Evolutionary conservation across 2,888 invertebrate species (phyloP), one percentile per base, ranked within the genome.

Genomic region (Julus scanicus): DNA sequence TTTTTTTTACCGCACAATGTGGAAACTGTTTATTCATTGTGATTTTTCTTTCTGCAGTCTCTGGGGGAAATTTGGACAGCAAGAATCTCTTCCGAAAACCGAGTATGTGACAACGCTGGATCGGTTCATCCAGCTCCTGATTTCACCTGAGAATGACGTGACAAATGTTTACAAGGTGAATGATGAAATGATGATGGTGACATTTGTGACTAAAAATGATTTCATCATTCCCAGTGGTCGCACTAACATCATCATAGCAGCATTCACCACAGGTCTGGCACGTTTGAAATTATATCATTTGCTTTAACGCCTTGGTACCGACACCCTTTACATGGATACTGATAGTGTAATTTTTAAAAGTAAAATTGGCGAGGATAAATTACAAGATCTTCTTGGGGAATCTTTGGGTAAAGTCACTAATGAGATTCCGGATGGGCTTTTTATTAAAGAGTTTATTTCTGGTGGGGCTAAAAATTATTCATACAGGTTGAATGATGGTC

Each of bases 401-500:
- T 91, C 89, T 89, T 87, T 92, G 15, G 91, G 91, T 0, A 91
- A 92, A 86, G 89, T 92, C 89, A 92, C 91, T 0, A 90, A 92
- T 89, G 92, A 92, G 89, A 86, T 92, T 1, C 29, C n/a, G 1
- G 91, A 90, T 15, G 89, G 90, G 39, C 91, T 90, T 86, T 91
- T 92, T 15, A 90, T n/a, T 88, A 57, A n/a, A n/a, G 90, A 91
- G 88, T 92, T 91, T 89, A 91, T 91, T 15, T 90, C 90, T 44
- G 91, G 91, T 0, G 92, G 92, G 0, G 91, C 92, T 3, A 92
- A 92, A 89, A 91, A 91, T 89, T 91, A 92, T 89, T 90, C 90
- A 1, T 92, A 91, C 88, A 90, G 89, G 40, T 90, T 91, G 1
- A 40, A 48, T 13, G 86, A 88, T 37, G 88, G 89, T 9, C 89